Evolutionary conservation across 2,797 vertebrate species (phyloP).

Genomic region (Sebastes dallii): DNA sequence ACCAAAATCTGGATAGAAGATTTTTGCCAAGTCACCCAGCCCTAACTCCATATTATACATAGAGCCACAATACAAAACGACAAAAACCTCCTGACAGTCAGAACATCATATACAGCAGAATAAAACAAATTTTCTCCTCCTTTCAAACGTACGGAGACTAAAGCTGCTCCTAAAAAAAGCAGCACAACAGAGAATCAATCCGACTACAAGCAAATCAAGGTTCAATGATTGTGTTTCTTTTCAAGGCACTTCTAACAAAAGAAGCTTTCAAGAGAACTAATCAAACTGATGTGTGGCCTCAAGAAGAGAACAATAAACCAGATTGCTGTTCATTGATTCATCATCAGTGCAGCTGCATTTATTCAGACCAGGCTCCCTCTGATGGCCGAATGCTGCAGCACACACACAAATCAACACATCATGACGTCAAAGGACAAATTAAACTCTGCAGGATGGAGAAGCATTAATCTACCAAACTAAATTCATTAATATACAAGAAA

Average conservation of each 20-base stretch:
- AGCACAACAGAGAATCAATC: slow-evolving; percentile 1
- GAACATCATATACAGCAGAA: background rate
- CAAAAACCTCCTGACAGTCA: background rate
- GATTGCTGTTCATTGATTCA: background rate
- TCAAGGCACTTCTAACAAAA: background rate
- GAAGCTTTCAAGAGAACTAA: slow-evolving; percentile 10
- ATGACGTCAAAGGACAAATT: background rate
- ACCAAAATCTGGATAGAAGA: no score
- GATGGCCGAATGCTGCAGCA: slow-evolving; percentile 31
- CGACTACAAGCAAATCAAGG: slow-evolving; percentile 6
- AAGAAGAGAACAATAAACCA: background rate
- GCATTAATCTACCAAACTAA: background rate
- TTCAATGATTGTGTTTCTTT: background rate
- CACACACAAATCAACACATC: background rate
- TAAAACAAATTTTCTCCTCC: background rate
- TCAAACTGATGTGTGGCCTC: slow-evolving; percentile 1
- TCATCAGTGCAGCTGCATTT: slow-evolving; percentile 8
- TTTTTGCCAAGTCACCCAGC: no score
- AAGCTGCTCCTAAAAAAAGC: background rate
- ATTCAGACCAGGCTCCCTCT: slow-evolving; percentile 51
- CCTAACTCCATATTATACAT: background rate
- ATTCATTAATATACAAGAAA: background rate
- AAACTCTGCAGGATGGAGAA: background rate
- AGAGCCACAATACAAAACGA: background rate
- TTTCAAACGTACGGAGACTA: background rate